phyloP scores from a whole-genome alignment of 1,140 invertebrate genomes.

The Polyergus mexicanus region DNA sequence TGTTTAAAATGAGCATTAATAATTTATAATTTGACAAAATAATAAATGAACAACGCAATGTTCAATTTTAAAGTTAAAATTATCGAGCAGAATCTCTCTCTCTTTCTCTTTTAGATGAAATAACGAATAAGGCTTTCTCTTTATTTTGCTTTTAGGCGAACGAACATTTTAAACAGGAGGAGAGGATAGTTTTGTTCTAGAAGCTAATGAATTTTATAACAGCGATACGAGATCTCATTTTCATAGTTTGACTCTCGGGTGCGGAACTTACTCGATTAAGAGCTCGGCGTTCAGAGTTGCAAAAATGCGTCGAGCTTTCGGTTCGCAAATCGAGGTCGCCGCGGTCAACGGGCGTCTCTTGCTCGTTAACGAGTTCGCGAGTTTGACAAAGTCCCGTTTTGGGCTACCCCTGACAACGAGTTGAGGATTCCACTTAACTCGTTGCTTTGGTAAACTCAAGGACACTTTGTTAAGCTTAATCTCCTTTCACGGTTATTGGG shows the following conservation, averaged over 20 bases:
- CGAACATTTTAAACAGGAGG: background rate
- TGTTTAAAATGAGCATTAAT: background rate
- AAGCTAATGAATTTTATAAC: slow-evolving; percentile 27
- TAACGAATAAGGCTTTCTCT: background rate
- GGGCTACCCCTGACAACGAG: slow-evolving; percentile 51
- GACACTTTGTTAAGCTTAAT: slow-evolving; percentile 40
- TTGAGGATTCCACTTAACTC: slow-evolving; percentile 51
- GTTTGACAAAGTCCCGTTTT: slow-evolving; percentile 69
- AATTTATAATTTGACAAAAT: background rate
- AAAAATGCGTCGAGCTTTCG: slow-evolving; percentile 28
- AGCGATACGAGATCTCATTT: slow-evolving; percentile 29
- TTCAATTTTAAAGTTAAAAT: background rate
- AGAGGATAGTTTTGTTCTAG: slow-evolving; percentile 3
- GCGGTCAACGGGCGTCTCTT: slow-evolving; percentile 43
- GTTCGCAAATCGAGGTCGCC: slow-evolving; percentile 44
- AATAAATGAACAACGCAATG: too few relatives aligned
- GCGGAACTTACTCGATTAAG: slow-evolving; percentile 60
- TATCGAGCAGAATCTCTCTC: background rate
- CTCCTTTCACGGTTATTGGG: slow-evolving; percentile 67
- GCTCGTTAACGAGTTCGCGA: slow-evolving; percentile 61
- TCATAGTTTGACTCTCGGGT: slow-evolving; percentile 21
- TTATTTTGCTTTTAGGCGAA: background rate
- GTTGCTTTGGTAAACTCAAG: slow-evolving; percentile 56
- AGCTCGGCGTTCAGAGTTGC: slow-evolving; percentile 32
- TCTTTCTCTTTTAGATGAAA: background rate